Evolutionary conservation across 2,113 vertebrate species (phyloP), one percentile per base, ranked within the genome.

Genomic region (Serinus canaria): DNA sequence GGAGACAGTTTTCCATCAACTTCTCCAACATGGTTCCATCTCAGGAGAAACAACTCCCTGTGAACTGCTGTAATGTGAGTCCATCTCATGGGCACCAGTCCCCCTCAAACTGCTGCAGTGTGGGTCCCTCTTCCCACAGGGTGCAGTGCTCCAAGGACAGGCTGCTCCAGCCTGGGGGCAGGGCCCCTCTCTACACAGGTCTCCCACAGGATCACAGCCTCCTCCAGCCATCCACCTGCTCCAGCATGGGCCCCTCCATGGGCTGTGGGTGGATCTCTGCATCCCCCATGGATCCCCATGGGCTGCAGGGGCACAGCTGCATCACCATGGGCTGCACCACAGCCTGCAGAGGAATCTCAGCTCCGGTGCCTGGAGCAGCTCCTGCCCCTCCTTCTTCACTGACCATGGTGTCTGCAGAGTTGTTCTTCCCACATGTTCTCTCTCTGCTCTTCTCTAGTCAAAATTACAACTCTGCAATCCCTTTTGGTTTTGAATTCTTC

Each of bases 71-170:
- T 22, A 46, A 18, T 23, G 7, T 16, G 47, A 37, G 16, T 17
- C 20, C 10, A 20, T 41, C 46, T 5, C 56, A 35, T 12, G 15
- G 31, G 46, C 31, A 52, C 46, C 16, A 55, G 21, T 18, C 18
- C 11, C 22, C 11, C 19, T 47, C n/a, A 56, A 3, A 15, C 28
- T 55, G 49, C 59, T 55, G n/a, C 4, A 2, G 7, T 0, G 0
- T 47, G 23, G 14, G 23, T 56, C 49, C 2, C 41, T 74, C n/a
- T 64, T 55, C 41, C 41, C 50, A 47, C 0, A 0, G 69, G n/a
- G 6, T 47, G 18, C 69, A 64, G 28, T 11, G 3, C 12, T 16
- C 3, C 56, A 72, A 25, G 31, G 33, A 62, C 25, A 53, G 67
- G 21, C 21, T 37, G 39, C 16, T 72, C 20, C 46, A 72, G 20